Base-by-base conservation (phyloP, 2,113 vertebrate genomes). In the Cephalopterus ornatus region DNA sequence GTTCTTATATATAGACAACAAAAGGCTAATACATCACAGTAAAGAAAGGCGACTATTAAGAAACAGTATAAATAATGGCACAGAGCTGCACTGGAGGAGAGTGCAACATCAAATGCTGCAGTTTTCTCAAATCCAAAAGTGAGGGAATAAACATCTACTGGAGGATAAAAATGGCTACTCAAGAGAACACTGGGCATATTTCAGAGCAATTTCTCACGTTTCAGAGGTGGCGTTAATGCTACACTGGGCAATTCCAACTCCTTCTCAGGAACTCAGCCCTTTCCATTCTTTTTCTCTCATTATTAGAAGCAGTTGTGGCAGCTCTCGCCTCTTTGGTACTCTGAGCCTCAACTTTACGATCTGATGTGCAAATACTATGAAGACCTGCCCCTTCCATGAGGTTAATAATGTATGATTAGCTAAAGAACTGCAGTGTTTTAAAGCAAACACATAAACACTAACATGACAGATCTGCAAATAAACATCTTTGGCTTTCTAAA, bases 391-490 rank as follows among this genome's bases (percentile, higher is more conserved):
- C 47, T 66, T 85, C 58, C 52, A 47, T 88, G 46, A 93, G 63
- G 55, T 89, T 96, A 96, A 95, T 56, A 65, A 95, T 39, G 66
- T 72, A 74, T 6, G 50, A 70, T 90, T 93, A 94, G 50, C 86
- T 94, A 93, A 93, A 95, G 91, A 97, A 96, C 56, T 50, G 84
- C 58, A 92, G 47, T 21, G 26, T 85, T 95, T 95, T 92, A 94
- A 77, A 94, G 81, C 65, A 91, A 89, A 63, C 35, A 87, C 33
- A 61, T 88, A 97, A 95, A 87, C 19, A 96, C 80, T 89, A 85
- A 86, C 28, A 58, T 61, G 81, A 87, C 59, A 90, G n/a, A 94
- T 61, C 78, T 20, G 41, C 61, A 81, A 0, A 2, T 49, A 75
- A 92, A 86, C 62, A 62, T 62, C 44, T 66, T 49, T 24, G 18